These are phyloP conservation scores for Toxotes lorentzi DNA, from an alignment of 2,797 vertebrate species.

Conservation along the genomic window DNA sequence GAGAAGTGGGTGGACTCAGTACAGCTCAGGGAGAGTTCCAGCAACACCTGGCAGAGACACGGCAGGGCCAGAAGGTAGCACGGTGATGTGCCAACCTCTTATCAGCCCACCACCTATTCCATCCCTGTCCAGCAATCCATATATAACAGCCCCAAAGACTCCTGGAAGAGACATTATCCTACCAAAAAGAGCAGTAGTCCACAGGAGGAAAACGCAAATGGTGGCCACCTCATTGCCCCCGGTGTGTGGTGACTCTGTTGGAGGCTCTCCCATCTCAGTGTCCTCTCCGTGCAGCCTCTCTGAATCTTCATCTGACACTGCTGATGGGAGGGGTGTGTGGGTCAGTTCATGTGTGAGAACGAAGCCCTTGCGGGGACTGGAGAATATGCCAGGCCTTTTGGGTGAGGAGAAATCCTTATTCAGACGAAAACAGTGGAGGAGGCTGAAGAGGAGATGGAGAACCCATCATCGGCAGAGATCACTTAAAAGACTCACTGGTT, in stretches of 20 bases:
- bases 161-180: constrained; percentile 74
- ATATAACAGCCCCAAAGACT: constrained; percentile 75
- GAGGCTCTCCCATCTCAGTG: constrained; percentile 70
- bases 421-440: constrained; percentile 65
- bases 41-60: constrained; percentile 87
- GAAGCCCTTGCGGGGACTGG: constrained; percentile 87
- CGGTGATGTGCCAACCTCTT: constrained; percentile 58
- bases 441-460: constrained; percentile 77
- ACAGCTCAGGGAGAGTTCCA: constrained; percentile 85
- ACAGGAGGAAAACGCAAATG: constrained; percentile 58
- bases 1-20: constrained; percentile 75
- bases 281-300: constrained; percentile 80
- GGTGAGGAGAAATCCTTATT: constrained; percentile 42
- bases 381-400: constrained; percentile 78
- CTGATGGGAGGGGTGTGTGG: constrained; percentile 79
- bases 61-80: constrained; percentile 78
- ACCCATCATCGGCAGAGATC: constrained; percentile 80
- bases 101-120: constrained; percentile 62
- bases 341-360: constrained; percentile 74
- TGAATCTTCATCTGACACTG: constrained; percentile 82
- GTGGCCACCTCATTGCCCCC: constrained; percentile 20
- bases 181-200: constrained; percentile 48
- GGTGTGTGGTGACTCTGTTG: constrained; percentile 71
- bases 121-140: constrained; percentile 69
- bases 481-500: constrained; percentile 71